phyloP scores from a whole-genome alignment of 2,797 vertebrate genomes.

The Anguilla obscura region DNA sequence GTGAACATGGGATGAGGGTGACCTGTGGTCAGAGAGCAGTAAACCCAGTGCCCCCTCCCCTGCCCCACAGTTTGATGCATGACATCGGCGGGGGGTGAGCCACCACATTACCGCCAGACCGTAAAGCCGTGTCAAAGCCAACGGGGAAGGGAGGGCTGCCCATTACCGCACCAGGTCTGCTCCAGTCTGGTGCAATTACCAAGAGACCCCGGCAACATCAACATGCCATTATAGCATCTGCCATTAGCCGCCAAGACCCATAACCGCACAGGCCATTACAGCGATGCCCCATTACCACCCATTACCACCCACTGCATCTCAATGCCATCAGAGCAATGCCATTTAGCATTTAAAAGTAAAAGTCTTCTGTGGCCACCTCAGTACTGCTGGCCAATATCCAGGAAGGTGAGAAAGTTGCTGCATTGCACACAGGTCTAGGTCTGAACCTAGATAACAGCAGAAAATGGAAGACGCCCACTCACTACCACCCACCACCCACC shows the following conservation, averaged over 20 bases:
- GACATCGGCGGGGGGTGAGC: not conserved
- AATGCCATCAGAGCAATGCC: conserved; percentile 45
- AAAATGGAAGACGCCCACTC: not conserved
- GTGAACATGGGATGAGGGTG: not conserved
- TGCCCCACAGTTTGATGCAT: not conserved
- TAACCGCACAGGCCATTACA: conserved; percentile 71
- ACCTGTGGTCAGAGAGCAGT: not conserved
- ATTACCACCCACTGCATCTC: conserved; percentile 51
- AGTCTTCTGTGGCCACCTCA: not conserved
- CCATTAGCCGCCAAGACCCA: conserved; percentile 59
- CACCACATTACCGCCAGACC: conserved; percentile 38
- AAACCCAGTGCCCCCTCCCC: not conserved
- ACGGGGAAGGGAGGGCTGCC: conserved; percentile 44
- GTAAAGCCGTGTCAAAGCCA: conserved; percentile 37
- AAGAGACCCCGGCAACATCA: conserved; percentile 57
- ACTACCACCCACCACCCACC: too few relatives aligned
- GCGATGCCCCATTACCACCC: conserved; percentile 53
- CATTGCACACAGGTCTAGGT: not conserved
- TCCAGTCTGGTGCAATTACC: conserved; percentile 64
- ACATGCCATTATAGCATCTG: conserved; percentile 66
- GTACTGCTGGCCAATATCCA: not conserved
- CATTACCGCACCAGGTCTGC: conserved; percentile 47
- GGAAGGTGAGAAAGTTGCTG: not conserved
- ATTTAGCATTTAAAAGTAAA: conserved; percentile 15
- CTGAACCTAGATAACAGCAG: not conserved